Base-by-base conservation (phyloP, 2,113 vertebrate genomes). In the Apodemus sylvaticus region DNA sequence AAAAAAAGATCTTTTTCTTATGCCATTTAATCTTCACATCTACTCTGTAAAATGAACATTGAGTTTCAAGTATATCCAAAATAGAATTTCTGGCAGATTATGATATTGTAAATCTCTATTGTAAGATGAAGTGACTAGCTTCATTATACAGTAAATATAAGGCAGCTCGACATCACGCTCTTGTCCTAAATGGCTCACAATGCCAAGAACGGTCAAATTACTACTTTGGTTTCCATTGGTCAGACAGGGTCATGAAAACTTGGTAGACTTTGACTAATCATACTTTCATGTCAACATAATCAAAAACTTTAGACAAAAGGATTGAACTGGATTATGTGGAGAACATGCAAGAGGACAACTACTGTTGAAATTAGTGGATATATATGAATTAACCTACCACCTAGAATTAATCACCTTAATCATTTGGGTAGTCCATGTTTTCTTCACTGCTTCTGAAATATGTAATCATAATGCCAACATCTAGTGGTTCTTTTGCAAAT, bases 171-270 rank as follows among this genome's bases (percentile, higher is more conserved):
- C 93, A 96, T 36, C 96, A 97, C 31, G 53, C n/a, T 24, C 94
- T 96, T 62, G 39, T 95, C 79, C 96, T 98, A 71, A 97, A 81
- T 48, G 98, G 98, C 92, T 97, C 90, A 95, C 98, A 97, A 85
- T 99, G 99, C 95, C 98, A 98, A 93, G 90, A 94, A 91, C 36
- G 96, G 85, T 90, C 68, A 70, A 85, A 92, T 89, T 93, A 90
- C 62, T 95, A 83, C 87, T 96, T 97, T 74, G 81, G 79, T 95
- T 94, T 99, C 86, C 98, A 98, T 1, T 98, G 99, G 98, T 98
- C 97, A 79, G 98, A 98, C 91, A 98, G 77, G 73, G 98, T 99
- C 73, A 90, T 99, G 74, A 98, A 99, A 98, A 71, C 22, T 48
- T 19, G 20, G 11, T 89, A 87, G 74, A 48, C 24, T 93, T 74